Evolutionary conservation across 1,140 invertebrate genomes (phyloP), one percentile per base, ranked within the genome.

Genomic region (Mactra quadrangularis): DNA sequence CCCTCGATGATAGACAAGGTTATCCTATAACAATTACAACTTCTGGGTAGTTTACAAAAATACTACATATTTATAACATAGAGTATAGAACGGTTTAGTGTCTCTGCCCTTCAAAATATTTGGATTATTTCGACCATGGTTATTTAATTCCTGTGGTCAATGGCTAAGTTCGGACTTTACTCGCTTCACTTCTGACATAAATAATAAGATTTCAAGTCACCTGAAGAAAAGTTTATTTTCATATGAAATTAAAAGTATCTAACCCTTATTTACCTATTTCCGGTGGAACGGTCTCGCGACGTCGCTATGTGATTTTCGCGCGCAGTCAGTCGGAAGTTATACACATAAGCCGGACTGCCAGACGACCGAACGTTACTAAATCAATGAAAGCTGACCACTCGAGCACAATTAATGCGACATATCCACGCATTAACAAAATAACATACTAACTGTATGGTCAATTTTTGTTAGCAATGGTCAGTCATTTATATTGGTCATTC

Each of bases 241-340:
- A 33, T 74, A 53, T 38, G 50, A 74, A 74, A 74, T 74, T 74
- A 74, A 70, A 57, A 22, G 2, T 31, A 60, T 75, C 25, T 38
- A 75, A 60, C 55, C 25, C 35, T 38, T 75, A 75, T 75, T 59
- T 75, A 59, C 35, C 9, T 75, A 29, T 62, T 41, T 75, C 57
- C 55, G 45, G 72, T 60, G 72, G 41, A 66, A 66, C 22, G 22
- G 1, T 47, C 22, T 27, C 3, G 62, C 25, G 62, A 75, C 27
- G 38, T 75, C 72, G 31, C 72, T 19, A 17, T 19, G 22, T 35
- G 38, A 60, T 35, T 35, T n/a, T 55, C 33, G 41, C 4, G 15
- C 4, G 22, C 72, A 47, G n/a, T 29, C 72, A 75, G 19, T 19
- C 57, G 57, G 38, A 75, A 45, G 35, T 4, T 22, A 22, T 15